Base-by-base conservation (phyloP, 2,888 invertebrate genomes). In the Apamea anceps region DNA sequence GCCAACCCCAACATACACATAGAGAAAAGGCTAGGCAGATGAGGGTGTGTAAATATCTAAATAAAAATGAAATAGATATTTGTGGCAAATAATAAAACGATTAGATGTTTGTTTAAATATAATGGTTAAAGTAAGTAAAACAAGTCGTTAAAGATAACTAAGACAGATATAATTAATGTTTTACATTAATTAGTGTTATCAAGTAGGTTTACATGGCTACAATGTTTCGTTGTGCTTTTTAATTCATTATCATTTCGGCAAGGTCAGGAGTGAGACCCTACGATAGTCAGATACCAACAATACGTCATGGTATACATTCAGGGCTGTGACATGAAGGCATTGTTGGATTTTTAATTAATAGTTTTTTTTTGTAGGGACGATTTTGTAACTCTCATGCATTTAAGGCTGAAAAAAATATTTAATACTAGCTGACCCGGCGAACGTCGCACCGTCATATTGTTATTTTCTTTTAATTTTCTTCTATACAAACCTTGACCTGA, bases 221-320 rank as follows among this genome's bases (percentile, higher is more conserved):
- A 73, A 77, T 68, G 70, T 80, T 71, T 74, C 66, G 15, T 66
- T 77, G 75, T 79, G 65, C n/a, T 77, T 78, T 77, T 82, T 65
- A 77, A 71, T 81, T 77, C 54, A 78, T 73, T 80, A 82, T 87
- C 85, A 68, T 79, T 76, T 72, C n/a, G 48, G 60, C 75, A 87
- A 89, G 85, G 87, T 87, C 76, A 79, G 28, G 5, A 28, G 63
- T 18, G 75, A 72, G 71, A 77, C 51, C 51, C 51, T 67, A 25
- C 48, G 48, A 80, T 80, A 73, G 28, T 70, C 42, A 25, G 45
- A 32, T 45, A 48, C 7, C 42, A 79, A 72, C 37, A 72, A 72
- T 71, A 81, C 73, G 63, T 54, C 66, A 48, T 45, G 25, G 0
- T 45, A 45, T 10, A 10, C 42, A 3, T 28, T 32, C 4, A 87